Conservation (phyloP, 2,113 vertebrate species). For the Passer montanus region DNA sequence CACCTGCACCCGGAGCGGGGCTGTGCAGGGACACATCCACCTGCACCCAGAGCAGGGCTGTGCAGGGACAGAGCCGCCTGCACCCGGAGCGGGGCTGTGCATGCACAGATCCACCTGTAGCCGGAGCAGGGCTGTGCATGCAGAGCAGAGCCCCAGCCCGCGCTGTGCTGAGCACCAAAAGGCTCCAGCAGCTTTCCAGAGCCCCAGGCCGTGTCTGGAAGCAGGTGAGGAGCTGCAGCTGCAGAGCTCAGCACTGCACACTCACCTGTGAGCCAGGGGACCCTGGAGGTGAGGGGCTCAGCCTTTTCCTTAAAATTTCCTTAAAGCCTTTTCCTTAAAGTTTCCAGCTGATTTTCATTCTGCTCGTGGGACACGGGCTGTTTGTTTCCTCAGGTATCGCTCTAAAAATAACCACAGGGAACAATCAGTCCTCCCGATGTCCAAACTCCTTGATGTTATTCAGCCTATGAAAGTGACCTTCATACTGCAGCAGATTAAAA, state of each 20-base stretch:
- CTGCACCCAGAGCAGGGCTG: too few relatives aligned
- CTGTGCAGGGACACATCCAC: too few relatives aligned
- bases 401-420: not conserved
- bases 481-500: not conserved
- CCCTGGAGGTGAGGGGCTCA: fast-evolving
- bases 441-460: not conserved
- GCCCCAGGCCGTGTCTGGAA: fast-evolving
- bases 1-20: too few relatives aligned
- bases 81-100: too few relatives aligned
- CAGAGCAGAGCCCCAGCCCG: fast-evolving
- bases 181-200: not conserved
- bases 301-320: not conserved
- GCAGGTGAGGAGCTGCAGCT: fast-evolving
- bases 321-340: not conserved
- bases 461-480: not conserved
- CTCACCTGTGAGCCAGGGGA: fast-evolving
- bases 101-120: too few relatives aligned
- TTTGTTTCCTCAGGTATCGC: not conserved
- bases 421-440: not conserved
- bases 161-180: fast-evolving
- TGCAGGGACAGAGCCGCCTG: not conserved
- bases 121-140: fast-evolving
- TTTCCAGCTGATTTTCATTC: not conserved
- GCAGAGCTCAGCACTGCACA: not conserved
- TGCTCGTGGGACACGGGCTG: not conserved